Evolutionary conservation across 2,797 vertebrate genomes (phyloP).

Genomic region (Catostomus latipinnis): DNA sequence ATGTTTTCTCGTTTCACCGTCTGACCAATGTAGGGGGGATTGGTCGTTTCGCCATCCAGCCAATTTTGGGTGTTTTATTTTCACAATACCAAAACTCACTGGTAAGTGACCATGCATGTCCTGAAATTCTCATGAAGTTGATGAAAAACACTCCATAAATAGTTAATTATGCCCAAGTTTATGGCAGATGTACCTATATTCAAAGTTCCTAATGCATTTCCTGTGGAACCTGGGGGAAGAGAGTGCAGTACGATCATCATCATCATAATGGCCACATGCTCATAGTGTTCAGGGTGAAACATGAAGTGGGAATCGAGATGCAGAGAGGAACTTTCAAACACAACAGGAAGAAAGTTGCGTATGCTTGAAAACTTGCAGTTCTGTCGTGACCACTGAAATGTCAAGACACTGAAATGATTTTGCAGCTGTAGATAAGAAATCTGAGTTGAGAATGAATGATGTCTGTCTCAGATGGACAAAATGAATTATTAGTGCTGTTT

Average conservation of each 20-base stretch:
- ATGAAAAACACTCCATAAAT: background rate
- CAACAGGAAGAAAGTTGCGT: constrained; percentile 49
- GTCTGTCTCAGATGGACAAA: background rate
- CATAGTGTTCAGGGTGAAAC: constrained; percentile 3
- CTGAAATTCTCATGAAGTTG: background rate
- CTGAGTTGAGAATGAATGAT: background rate
- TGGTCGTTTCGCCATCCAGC: no score
- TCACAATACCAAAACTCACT: background rate
- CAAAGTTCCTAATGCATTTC: constrained; percentile 8
- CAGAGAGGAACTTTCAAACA: constrained; percentile 32
- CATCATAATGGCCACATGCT: constrained; percentile 7
- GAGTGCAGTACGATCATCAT: background rate
- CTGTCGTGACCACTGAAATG: constrained; percentile 3
- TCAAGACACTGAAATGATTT: background rate
- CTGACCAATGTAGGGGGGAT: no score
- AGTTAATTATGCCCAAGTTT: background rate
- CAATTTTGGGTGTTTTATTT: background rate
- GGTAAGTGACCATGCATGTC: background rate
- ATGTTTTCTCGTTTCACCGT: no score
- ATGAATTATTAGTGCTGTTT: background rate
- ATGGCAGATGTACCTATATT: background rate
- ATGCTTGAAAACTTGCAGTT: constrained; percentile 24
- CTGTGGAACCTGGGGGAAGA: background rate
- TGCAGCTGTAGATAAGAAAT: background rate
- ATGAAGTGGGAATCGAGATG: constrained; percentile 11